Evolutionary conservation across 2,113 vertebrate species (phyloP).

Genomic region (Pollimyrus isidori): DNA sequence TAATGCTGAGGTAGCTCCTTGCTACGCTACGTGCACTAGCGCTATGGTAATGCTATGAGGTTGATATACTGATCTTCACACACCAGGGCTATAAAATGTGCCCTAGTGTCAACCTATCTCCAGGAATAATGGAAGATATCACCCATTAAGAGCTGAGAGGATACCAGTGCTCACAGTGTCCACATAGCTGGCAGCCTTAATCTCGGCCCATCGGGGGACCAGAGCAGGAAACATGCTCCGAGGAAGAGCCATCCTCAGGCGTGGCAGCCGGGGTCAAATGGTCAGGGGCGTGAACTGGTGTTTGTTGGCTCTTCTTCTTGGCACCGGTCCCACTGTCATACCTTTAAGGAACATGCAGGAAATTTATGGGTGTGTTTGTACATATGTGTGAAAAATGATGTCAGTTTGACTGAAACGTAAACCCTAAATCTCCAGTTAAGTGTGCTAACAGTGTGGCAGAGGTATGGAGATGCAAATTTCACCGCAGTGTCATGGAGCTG

Average conservation of each 20-base stretch:
- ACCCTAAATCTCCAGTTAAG: not conserved
- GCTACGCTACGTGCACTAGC: not conserved
- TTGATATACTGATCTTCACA: not conserved
- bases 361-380: not conserved
- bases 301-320: not conserved
- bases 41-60: not conserved
- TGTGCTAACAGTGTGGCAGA: not conserved
- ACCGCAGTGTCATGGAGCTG: not conserved
- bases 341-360: not conserved
- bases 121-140: not conserved
- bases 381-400: not conserved
- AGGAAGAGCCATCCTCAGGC: not conserved
- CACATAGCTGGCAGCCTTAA: not conserved
- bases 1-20: conserved; percentile 4
- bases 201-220: not conserved
- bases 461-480: not conserved
- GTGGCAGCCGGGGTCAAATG: not conserved
- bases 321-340: not conserved
- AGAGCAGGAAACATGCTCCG: not conserved
- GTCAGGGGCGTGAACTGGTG: not conserved
- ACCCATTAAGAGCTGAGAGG: not conserved
- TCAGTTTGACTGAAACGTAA: not conserved
- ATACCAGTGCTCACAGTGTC: not conserved
- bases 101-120: not conserved
- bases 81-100: not conserved